These are phyloP conservation scores for Eupeodes latifasciatus DNA, from an alignment of 2,888 invertebrate genomes.

Conservation along the genomic window DNA sequence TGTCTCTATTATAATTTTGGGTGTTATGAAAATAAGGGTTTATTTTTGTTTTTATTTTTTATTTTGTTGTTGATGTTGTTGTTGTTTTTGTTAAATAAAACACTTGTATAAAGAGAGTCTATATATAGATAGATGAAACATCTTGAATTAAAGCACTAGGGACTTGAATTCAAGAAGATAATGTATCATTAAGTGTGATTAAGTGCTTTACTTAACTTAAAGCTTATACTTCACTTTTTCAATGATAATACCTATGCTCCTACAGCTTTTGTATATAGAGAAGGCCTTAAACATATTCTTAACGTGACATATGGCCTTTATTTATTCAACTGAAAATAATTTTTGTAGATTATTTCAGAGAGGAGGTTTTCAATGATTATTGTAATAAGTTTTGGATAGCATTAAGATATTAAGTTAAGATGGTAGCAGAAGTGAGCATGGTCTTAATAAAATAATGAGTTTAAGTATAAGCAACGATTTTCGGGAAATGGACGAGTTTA, in stretches of 20 bases:
- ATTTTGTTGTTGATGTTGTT: too few species aligned
- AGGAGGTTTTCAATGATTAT: background rate
- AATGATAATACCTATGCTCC: background rate
- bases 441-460: too few species aligned
- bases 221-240: background rate
- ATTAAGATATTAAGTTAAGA: too few species aligned
- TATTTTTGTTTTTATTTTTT: background rate
- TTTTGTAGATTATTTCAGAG: background rate
- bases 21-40: conserved; percentile 1
- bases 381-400: too few species aligned
- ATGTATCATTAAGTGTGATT: conserved; percentile 26
- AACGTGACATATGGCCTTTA: background rate
- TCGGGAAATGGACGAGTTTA: too few species aligned
- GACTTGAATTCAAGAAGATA: background rate
- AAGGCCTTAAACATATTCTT: background rate
- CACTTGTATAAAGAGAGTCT: background rate
- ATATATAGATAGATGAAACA: background rate
- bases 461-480: too few species aligned
- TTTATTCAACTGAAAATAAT: background rate
- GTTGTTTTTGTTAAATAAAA: background rate
- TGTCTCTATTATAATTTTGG: conserved; percentile 36
- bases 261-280: background rate
- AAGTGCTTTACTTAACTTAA: conserved; percentile 27
- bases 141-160: background rate
- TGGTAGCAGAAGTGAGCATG: background rate